Evolutionary conservation across 2,888 invertebrate species (phyloP), one percentile per base, ranked within the genome.

Genomic region (Apamea anceps): DNA sequence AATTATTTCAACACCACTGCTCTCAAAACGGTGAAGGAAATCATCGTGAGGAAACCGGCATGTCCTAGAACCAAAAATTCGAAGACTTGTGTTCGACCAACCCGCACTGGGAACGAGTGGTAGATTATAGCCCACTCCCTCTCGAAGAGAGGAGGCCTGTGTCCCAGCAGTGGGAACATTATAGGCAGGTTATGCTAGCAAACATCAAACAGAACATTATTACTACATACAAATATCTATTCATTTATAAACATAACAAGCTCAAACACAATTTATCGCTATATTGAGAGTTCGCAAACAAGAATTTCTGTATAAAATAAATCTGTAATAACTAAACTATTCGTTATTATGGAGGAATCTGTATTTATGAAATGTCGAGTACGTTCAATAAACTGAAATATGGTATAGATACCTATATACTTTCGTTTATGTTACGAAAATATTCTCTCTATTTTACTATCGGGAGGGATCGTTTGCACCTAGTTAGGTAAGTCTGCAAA

Each of bases 401-500:
- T 87, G 70, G 60, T 63, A 63, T 72, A 63, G 66, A 15, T 81
- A 80, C 18, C 28, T 81, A 83, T 42, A 10, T 82, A 42, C 63
- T 82, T 89, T 87, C 77, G 75, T 84, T 80, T 76, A 68, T 77
- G 63, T 82, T 71, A 37, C 63, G 74, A 85, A 81, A 78, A 79
- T 77, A 78, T 79, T 51, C 65, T 79, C 57, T 65, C 28, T 66
- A 81, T 89, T 90, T 88, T 90, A 90, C 86, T 82, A 84, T 88
- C 84, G 77, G 60, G 42, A 57, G 42, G 74, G 83, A 88, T 89
- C 88, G 87, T 90, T 91, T 85, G 79, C 89, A 87, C 88, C 81
- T 84, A 89, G 85, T 89, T 87, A 84, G 81, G 77, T 78, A 87
- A 81, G 79, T 75, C 68, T 57, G 89, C 89, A 90, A 93, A 93